phyloP scores from a whole-genome alignment of 2,888 invertebrate species.

The Protodeltote pygarga region DNA sequence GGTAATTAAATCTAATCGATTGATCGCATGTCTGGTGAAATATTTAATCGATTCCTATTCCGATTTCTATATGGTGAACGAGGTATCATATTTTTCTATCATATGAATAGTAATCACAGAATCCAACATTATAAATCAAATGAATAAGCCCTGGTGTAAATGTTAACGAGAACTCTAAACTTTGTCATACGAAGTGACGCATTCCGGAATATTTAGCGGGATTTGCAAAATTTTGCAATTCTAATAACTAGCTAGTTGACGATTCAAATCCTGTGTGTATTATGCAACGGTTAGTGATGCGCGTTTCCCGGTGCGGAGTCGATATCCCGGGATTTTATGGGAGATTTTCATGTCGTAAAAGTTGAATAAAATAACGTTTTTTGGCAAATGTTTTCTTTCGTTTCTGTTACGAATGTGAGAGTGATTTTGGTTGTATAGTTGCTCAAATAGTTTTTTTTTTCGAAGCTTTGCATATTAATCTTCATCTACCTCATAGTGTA shows the following conservation, averaged over 20 bases:
- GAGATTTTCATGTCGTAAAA: conserved; percentile 20
- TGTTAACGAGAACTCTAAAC: conserved; percentile 25
- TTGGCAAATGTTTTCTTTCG: conserved; percentile 26
- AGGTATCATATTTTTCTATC: too few relatives aligned
- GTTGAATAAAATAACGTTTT: conserved; percentile 13
- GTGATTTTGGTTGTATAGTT: conserved; percentile 13
- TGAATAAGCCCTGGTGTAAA: conserved; percentile 17
- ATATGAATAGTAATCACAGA: conserved; percentile 34
- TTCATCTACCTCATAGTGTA: too few relatives aligned
- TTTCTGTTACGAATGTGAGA: conserved; percentile 18
- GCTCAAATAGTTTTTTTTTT: conserved; percentile 1
- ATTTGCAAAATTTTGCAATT: conserved; percentile 53
- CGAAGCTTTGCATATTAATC: too few relatives aligned
- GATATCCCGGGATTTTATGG: conserved; percentile 23
- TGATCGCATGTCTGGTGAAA: too few relatives aligned
- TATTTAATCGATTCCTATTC: too few relatives aligned
- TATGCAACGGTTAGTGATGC: conserved; percentile 45
- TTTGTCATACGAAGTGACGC: conserved; percentile 37
- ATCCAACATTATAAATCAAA: conserved; percentile 17
- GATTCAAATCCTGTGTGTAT: conserved; percentile 46
- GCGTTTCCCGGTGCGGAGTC: not conserved
- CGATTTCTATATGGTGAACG: too few relatives aligned
- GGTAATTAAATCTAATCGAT: too few relatives aligned
- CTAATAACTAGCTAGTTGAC: conserved; percentile 49
- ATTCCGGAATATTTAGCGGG: conserved; percentile 43